Evolutionary conservation across 2,888 invertebrate species (phyloP).

Genomic region (Tillus elongatus): DNA sequence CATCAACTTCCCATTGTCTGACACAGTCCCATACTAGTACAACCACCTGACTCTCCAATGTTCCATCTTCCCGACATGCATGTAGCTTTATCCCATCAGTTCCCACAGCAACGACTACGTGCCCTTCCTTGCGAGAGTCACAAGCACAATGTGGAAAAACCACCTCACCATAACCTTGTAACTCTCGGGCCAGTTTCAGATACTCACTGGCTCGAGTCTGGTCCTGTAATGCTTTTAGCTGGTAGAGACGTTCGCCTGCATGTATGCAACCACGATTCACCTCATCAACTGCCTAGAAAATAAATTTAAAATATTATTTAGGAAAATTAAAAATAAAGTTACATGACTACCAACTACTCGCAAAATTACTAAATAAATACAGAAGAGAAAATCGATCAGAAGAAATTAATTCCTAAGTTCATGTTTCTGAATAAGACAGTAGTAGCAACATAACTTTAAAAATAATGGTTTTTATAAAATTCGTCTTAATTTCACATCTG

Average conservation of each 20-base stretch:
- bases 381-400: not conserved
- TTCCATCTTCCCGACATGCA: slow-evolving; percentile 76
- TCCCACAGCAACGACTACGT: slow-evolving; percentile 53
- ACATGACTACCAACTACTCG: too few species aligned
- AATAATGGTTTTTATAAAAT: too few species aligned
- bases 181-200: slow-evolving; percentile 69
- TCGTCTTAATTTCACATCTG: too few species aligned
- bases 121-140: slow-evolving; percentile 82
- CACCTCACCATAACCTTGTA: slow-evolving; percentile 89
- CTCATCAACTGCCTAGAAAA: slow-evolving; percentile 75
- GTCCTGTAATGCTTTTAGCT: slow-evolving; percentile 91
- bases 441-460: too few species aligned
- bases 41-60: slow-evolving; percentile 64
- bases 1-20: slow-evolving; percentile 80
- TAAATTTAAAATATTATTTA: slow-evolving; percentile 3
- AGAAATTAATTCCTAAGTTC: not conserved
- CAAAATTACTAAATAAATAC: too few species aligned
- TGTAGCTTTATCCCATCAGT: slow-evolving; percentile 63
- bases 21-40: slow-evolving; percentile 79
- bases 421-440: not conserved
- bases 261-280: slow-evolving; percentile 88
- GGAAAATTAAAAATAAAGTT: slow-evolving; percentile 7
- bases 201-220: slow-evolving; percentile 80
- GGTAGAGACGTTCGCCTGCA: slow-evolving; percentile 86
- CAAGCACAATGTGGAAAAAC: slow-evolving; percentile 92